Conservation (phyloP, 2,888 invertebrate genomes). For the Schizaphis graminum region DNA sequence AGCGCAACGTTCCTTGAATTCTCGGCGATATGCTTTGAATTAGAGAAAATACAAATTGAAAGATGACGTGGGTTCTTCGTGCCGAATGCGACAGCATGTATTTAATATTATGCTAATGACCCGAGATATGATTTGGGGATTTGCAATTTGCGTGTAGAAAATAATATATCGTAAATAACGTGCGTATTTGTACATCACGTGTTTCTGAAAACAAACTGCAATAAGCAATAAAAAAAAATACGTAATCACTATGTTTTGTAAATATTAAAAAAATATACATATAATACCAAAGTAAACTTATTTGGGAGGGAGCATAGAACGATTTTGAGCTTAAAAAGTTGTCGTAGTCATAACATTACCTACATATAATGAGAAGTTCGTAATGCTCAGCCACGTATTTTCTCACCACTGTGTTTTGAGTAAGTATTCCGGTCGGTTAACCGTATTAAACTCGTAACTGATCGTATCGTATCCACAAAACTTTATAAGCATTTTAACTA, state of each 20-base stretch:
- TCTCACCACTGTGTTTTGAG: constrained; percentile 4
- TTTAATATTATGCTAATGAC: constrained; percentile 26
- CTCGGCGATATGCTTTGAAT: background rate
- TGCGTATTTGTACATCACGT: background rate
- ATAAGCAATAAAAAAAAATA: background rate
- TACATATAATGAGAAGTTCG: background rate
- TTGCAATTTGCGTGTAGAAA: constrained; percentile 21
- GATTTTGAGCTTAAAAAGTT: background rate
- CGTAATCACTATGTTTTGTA: background rate
- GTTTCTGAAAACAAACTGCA: background rate
- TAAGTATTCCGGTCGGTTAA: constrained; percentile 8
- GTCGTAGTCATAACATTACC: constrained; percentile 1
- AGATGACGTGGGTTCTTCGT: constrained; percentile 18
- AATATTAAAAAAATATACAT: background rate
- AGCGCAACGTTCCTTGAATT: background rate
- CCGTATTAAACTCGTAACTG: background rate
- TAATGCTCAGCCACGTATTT: background rate
- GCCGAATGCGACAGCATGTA: background rate
- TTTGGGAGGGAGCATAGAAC: background rate
- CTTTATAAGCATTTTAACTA: background rate
- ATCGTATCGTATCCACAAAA: background rate
- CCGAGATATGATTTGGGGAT: constrained; percentile 14
- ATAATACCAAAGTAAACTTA: constrained; percentile 2
- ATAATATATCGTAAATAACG: constrained; percentile 5
- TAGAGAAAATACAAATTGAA: constrained; percentile 36